Conservation (phyloP, 2,113 vertebrate genomes). For the Enhydra lutris region DNA sequence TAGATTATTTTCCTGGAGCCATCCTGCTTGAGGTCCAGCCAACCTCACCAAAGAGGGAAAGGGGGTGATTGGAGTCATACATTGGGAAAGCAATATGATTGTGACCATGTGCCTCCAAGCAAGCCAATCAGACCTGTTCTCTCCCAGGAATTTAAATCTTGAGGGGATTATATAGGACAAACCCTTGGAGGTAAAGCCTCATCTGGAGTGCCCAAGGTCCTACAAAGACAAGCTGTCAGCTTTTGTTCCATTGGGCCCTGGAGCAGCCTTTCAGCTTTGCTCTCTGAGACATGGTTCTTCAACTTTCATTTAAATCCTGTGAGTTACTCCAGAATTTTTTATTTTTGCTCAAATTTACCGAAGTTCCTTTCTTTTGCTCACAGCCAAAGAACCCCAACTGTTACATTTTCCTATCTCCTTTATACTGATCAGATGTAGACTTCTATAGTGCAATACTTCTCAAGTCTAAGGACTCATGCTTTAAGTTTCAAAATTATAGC, state of each 20-base stretch:
- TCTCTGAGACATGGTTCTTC: not conserved
- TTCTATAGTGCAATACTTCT: not conserved
- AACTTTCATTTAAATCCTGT: not conserved
- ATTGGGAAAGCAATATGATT: not conserved
- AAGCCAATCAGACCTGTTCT: not conserved
- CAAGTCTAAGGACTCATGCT: not conserved
- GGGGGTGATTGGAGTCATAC: not conserved
- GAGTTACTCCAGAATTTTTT: not conserved
- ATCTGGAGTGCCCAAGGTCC: not conserved
- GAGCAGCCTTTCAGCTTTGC: not conserved
- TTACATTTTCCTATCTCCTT: not conserved
- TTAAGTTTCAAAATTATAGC: not conserved
- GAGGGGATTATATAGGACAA: not conserved
- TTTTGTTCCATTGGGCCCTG: not conserved
- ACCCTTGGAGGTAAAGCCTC: not conserved
- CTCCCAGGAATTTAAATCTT: not conserved
- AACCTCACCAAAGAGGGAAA: not conserved
- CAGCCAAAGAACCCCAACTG: not conserved
- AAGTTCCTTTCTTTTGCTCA: not conserved
- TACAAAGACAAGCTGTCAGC: not conserved
- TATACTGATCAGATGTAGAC: not conserved
- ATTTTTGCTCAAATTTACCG: not conserved
- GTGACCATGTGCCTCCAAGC: not conserved
- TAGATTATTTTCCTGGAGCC: not conserved
- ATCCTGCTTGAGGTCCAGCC: not conserved